Evolutionary conservation across 2,888 invertebrate genomes (phyloP).

Genomic region (Tridacna crocea): DNA sequence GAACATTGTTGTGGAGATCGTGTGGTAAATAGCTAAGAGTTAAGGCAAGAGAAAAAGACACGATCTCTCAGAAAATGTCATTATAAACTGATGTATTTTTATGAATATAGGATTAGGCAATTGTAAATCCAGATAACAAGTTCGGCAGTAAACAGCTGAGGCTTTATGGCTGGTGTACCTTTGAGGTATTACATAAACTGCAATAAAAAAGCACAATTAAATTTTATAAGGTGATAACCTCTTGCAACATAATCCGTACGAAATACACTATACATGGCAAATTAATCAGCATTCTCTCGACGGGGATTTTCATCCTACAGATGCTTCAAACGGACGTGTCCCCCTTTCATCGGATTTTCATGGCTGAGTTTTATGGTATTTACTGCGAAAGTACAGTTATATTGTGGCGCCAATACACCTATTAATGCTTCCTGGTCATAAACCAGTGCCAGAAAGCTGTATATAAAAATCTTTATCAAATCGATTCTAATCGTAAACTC

Average conservation of each 20-base stretch:
- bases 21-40: too few relatives aligned
- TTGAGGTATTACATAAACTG: constrained; percentile 21
- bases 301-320: background rate
- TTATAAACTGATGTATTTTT: constrained; percentile 7
- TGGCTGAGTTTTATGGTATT: too few relatives aligned
- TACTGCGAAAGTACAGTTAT: too few relatives aligned
- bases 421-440: too few relatives aligned
- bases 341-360: too few relatives aligned
- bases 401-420: too few relatives aligned
- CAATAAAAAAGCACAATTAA: background rate
- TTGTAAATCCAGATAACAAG: constrained; percentile 20
- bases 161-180: constrained; percentile 6
- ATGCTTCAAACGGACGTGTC: too few relatives aligned
- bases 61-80: background rate
- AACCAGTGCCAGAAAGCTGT: too few relatives aligned
- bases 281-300: background rate
- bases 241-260: constrained; percentile 6
- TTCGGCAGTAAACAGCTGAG: constrained; percentile 16
- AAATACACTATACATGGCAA: background rate
- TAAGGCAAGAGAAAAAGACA: too few relatives aligned
- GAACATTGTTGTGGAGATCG: too few relatives aligned
- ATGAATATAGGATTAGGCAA: constrained; percentile 16
- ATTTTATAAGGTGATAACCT: constrained; percentile 7
- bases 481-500: too few relatives aligned
- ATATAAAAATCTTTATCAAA: too few relatives aligned